A percentile compares a stretch with the other conserved stretches of the same genome.
These are phyloP conservation scores for Phalangium opilio DNA, from an alignment of 2,888 invertebrate genomes.

Conservation along the genomic window DNA sequence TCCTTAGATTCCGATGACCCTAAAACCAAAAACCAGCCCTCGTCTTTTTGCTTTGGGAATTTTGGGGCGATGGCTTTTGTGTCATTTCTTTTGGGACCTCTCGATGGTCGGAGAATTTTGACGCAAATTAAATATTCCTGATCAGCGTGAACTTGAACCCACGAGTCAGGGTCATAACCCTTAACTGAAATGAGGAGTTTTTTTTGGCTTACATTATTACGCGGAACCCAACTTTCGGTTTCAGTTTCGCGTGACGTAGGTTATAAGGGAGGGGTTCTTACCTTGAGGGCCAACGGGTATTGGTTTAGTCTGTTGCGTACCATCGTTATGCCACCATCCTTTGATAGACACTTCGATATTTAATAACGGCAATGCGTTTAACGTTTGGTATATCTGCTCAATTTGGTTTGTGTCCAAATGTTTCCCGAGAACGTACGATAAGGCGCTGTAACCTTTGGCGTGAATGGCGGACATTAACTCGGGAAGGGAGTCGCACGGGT, in stretches of 20 bases:
- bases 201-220: slow-evolving; percentile 3
- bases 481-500: slow-evolving; percentile 34
- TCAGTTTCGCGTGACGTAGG: too few relatives aligned
- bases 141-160: slow-evolving; percentile 48
- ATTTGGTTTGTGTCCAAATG: slow-evolving; percentile 52
- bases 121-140: slow-evolving; percentile 56
- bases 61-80: slow-evolving; percentile 54
- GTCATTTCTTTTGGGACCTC: slow-evolving; percentile 6
- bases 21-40: slow-evolving; percentile 83
- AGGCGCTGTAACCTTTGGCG: slow-evolving; percentile 41
- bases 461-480: slow-evolving; percentile 40
- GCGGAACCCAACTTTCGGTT: too few relatives aligned
- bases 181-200: slow-evolving; percentile 7
- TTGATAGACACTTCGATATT: slow-evolving; percentile 41
- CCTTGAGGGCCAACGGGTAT: too few relatives aligned
- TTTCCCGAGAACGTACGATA: slow-evolving; percentile 45
- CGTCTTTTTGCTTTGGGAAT: slow-evolving; percentile 85
- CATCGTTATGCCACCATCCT: slow-evolving; percentile 31
- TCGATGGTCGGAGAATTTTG: slow-evolving; percentile 24
- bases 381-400: slow-evolving; percentile 36
- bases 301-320: too few relatives aligned
- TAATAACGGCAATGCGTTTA: slow-evolving; percentile 49
- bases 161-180: slow-evolving; percentile 26
- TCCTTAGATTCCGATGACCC: slow-evolving; percentile 55
- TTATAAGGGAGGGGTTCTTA: too few relatives aligned